Evolutionary conservation across 2,888 invertebrate genomes (phyloP), one percentile per base, ranked within the genome.

Genomic region (Ecliptopera silaceata): DNA sequence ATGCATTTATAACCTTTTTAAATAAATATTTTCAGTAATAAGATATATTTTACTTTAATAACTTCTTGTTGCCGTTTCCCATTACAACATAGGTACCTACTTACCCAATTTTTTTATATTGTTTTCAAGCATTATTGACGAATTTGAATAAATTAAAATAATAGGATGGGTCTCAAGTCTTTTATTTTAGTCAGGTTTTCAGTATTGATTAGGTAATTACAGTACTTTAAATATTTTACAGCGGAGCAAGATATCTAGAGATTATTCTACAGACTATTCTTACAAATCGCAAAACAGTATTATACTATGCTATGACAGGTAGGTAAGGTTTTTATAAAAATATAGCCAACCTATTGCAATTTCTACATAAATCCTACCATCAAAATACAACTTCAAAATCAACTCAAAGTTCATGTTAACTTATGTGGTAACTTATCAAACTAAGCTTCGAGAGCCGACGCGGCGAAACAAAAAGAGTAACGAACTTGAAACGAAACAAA

Each of bases 1-100:
- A 48, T 60, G 61, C 60, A 48, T 62, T 61, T 65, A 45, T 58
- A 56, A 53, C 47, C 43, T 51, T 59, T 61, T 59, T 6, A 38
- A 60, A 58, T 60, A 54, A 62, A 58, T 47, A 43, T 57, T 55
- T 58, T 57, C 12, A 49, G 45, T 45, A 53, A 44, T 22, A 31
- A 1, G 17, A n/a, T 20, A 0, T 52, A 18, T 36, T 45, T 44
- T 20, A 36, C 1, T 36, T 36, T 8, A 15, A 36, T 22, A 31
- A 31, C 31, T 31, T 6, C 26, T 1, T 26, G n/a, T n/a, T n/a
- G n/a, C n/a, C n/a, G n/a, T n/a, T n/a, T n/a, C n/a, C n/a, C n/a
- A n/a, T n/a, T n/a, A n/a, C n/a, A n/a, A n/a, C n/a, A n/a, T n/a
- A n/a, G n/a, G n/a, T n/a, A n/a, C n/a, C n/a, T n/a, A n/a, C n/a